Evolutionary conservation across 2,113 vertebrate genomes (phyloP).

Genomic region (Calonectris borealis): DNA sequence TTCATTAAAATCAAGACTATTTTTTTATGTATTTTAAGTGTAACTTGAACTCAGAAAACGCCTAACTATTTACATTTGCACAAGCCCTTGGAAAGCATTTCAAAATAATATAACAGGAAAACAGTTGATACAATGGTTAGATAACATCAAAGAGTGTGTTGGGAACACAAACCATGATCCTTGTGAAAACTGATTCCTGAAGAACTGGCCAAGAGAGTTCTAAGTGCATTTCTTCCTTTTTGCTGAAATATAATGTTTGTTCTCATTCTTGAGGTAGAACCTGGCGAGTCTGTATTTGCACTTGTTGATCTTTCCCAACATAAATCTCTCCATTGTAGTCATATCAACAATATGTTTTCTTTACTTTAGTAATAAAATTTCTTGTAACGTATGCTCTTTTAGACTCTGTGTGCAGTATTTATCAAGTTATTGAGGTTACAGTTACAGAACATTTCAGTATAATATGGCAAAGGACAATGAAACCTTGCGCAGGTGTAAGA

Average conservation of each 20-base stretch:
- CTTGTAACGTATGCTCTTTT: not conserved
- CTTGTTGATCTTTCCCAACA: conserved; percentile 69
- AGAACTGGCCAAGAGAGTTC: conserved; percentile 49
- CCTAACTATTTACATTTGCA: not conserved
- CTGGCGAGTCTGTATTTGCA: conserved; percentile 46
- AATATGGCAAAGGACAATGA: not conserved
- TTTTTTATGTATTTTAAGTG: not conserved
- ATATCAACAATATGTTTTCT: conserved; percentile 35
- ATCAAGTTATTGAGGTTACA: not conserved
- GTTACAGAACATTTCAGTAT: not conserved
- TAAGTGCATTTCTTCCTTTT: conserved; percentile 39
- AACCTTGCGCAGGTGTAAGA: not conserved
- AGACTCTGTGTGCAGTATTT: not conserved
- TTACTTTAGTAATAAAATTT: conserved; percentile 24
- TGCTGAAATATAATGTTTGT: conserved; percentile 35
- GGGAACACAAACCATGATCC: conserved; percentile 37
- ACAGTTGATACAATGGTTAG: conserved; percentile 37
- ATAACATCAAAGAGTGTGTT: conserved; percentile 60
- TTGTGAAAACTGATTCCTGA: conserved; percentile 60
- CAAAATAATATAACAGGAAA: conserved; percentile 39
- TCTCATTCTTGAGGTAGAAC: conserved; percentile 1
- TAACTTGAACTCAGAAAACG: conserved; percentile 17
- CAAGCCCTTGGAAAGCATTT: conserved; percentile 30
- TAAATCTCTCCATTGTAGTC: conserved; percentile 41
- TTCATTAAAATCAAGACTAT: not conserved